Evolutionary conservation across 2,888 invertebrate species (phyloP).

Genomic region (Macaria liturata): DNA sequence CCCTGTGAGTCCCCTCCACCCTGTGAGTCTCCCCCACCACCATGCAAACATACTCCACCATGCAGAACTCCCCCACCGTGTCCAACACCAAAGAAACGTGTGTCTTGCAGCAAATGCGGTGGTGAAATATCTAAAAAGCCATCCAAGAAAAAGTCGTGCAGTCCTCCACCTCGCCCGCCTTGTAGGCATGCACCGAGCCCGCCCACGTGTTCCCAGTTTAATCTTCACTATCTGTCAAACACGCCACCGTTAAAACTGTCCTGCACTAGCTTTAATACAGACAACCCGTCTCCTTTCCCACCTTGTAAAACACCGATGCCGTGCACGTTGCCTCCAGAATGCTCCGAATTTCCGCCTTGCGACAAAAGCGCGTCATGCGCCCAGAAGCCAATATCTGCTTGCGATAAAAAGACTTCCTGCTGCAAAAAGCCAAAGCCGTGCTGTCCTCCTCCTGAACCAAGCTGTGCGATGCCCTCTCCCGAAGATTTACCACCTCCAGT

Average conservation of each 20-base stretch:
- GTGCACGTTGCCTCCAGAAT: conserved; percentile 1
- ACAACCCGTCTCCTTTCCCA: not conserved
- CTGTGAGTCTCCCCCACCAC: not conserved
- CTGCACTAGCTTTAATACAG: no score
- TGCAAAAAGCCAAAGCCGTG: not conserved
- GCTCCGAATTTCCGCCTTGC: conserved; percentile 1
- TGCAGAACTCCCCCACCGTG: not conserved
- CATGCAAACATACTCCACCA: not conserved
- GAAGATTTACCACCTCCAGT: not conserved
- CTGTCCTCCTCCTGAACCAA: not conserved
- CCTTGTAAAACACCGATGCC: not conserved
- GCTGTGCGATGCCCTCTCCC: not conserved
- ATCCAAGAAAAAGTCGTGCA: no score
- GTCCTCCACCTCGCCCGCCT: no score
- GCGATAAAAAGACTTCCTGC: no score
- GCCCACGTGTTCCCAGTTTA: no score
- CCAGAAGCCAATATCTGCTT: no score
- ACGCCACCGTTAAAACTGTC: no score
- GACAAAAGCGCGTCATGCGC: not conserved
- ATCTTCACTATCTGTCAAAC: no score
- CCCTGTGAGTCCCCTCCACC: not conserved
- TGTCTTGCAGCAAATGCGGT: no score
- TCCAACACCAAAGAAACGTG: not conserved
- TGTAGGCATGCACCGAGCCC: no score
- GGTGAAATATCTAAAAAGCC: no score